Evolutionary conservation across 2,113 vertebrate genomes (phyloP).

Genomic region (Siphamia tubifer): DNA sequence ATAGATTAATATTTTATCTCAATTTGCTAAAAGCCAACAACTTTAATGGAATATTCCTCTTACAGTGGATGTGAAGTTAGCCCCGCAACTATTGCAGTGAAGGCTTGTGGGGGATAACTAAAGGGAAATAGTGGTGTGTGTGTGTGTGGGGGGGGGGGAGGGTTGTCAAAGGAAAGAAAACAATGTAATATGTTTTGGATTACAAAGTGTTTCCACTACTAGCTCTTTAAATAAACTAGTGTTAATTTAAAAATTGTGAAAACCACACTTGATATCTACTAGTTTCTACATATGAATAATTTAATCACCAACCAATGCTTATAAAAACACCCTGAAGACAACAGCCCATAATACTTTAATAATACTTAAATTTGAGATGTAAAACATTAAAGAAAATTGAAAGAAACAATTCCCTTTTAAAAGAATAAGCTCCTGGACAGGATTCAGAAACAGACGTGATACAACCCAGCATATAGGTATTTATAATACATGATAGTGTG

Average conservation of each 20-base stretch:
- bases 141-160: too few relatives aligned
- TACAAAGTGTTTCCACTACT: too few relatives aligned
- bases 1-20: slow-evolving; percentile 22
- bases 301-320: neutral
- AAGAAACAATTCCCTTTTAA: too few relatives aligned
- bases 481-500: too few relatives aligned
- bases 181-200: neutral
- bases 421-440: too few relatives aligned
- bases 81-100: slow-evolving; percentile 18
- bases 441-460: too few relatives aligned
- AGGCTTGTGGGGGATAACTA: neutral
- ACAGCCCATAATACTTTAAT: neutral
- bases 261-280: neutral
- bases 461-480: too few relatives aligned
- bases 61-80: slow-evolving; percentile 12
- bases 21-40: slow-evolving; percentile 23
- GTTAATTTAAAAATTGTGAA: neutral
- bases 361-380: too few relatives aligned
- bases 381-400: too few relatives aligned
- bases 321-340: neutral
- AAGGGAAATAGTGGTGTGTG: too few relatives aligned
- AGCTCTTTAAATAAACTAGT: too few relatives aligned
- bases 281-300: too few relatives aligned
- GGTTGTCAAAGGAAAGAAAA: neutral
- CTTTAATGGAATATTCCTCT: slow-evolving; percentile 61